A percentile compares a stretch with the other conserved stretches of the same genome.
Evolutionary conservation across 2,888 invertebrate genomes (phyloP).

Genomic region (Epistrophe grossulariae): DNA sequence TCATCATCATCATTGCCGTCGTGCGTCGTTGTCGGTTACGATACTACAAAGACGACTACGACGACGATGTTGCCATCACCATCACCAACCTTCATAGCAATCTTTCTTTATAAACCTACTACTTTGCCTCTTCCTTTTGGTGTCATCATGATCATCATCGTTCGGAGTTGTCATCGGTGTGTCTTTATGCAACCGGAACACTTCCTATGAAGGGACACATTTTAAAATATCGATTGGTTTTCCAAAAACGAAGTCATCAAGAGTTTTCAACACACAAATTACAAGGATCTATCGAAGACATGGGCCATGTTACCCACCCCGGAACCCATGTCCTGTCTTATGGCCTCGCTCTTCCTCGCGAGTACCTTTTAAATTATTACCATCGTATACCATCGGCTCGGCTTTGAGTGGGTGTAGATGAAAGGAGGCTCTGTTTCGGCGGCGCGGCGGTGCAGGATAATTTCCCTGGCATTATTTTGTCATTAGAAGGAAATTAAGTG

Average conservation of each 20-base stretch:
- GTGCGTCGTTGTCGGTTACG: constrained; percentile 33
- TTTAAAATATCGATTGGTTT: constrained; percentile 68
- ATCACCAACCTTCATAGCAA: background rate
- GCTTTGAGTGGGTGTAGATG: background rate
- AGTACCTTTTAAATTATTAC: constrained; percentile 37
- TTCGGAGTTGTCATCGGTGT: constrained; percentile 54
- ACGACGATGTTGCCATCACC: constrained; percentile 28
- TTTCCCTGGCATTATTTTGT: constrained; percentile 71
- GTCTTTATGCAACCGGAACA: constrained; percentile 52
- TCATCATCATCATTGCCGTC: constrained; percentile 71
- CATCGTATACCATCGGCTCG: background rate
- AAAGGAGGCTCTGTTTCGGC: background rate
- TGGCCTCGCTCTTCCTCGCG: background rate
- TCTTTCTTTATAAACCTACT: background rate
- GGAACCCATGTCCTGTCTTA: background rate
- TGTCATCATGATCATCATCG: constrained; percentile 34
- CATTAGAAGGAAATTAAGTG: constrained; percentile 74
- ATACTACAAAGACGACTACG: constrained; percentile 5
- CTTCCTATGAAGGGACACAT: constrained; percentile 48
- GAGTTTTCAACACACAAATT: constrained; percentile 37
- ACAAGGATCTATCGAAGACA: constrained; percentile 16
- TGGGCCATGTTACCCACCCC: constrained; percentile 22
- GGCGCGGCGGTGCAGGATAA: constrained; percentile 46
- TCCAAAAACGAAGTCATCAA: constrained; percentile 39
- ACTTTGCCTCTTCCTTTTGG: background rate